Base-by-base conservation (phyloP, 1,140 invertebrate species). In the Calycopis cecrops region DNA sequence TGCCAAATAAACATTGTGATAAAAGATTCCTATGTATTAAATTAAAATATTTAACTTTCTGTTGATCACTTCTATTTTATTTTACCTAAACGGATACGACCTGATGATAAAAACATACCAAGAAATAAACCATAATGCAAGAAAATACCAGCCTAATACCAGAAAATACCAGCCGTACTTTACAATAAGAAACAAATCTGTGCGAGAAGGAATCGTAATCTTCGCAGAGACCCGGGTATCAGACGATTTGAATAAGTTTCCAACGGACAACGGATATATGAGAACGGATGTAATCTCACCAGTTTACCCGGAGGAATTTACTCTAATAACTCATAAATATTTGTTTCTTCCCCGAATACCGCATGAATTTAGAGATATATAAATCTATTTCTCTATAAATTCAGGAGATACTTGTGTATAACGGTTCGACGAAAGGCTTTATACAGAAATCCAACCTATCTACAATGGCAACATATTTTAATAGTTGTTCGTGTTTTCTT, bases 311-410 rank as follows among this genome's bases (percentile, higher is more conserved):
- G 16, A 44, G 17, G 40, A 17, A 44, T 44, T 44, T 7, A 44
- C 40, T 44, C 12, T 18, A 44, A 44, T 16, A 44, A 44, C 40
- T 44, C 40, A 44, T 44, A 44, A 14, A 44, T 44, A 44, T 44
- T 44, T 44, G 12, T 44, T 10, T 37, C 1, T 37, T 9, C 7
- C 40, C 14, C 3, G 17, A 16, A 44, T 16, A 18, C 6, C 12
- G 14, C 14, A 17, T 37, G 35, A 10, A 37, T 37, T 28, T 28
- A 28, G 2, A 6, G 2, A 28, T 28, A 28, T 28, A 28, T 6
- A 28, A 28, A 28, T 28, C 21, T 28, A 28, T 6, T 28, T 28
- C 2, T 6, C 21, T 28, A 28, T 6, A 28, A 3, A 28, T 6
- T 6, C 6, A 28, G n/a, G n/a, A n/a, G 2, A 28, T n/a, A n/a